phyloP scores from a whole-genome alignment of 2,888 invertebrate genomes.

The Mythimna ferrago region DNA sequence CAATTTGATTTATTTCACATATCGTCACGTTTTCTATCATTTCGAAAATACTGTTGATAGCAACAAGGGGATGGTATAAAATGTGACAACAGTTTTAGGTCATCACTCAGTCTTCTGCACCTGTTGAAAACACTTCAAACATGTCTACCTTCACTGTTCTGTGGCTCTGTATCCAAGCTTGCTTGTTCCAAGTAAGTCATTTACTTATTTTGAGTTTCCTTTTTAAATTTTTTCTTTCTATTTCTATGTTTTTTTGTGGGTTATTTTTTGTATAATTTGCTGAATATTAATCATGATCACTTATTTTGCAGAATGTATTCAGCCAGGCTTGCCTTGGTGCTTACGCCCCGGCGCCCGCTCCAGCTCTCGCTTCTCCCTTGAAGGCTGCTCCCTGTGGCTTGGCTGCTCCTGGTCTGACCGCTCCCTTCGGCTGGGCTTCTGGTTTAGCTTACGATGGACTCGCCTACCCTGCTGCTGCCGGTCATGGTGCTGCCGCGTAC shows the following conservation, averaged over 20 bases:
- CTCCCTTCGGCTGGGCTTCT: neutral
- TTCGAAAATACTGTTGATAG: neutral
- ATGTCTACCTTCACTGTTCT: conserved; percentile 50
- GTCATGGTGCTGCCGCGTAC: conserved; percentile 31
- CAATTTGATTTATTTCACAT: accelerated
- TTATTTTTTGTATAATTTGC: no score
- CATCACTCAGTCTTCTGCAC: conserved; percentile 36
- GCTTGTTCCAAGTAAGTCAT: conserved; percentile 51
- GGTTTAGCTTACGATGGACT: neutral
- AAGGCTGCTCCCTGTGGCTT: no score
- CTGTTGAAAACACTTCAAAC: conserved; percentile 36
- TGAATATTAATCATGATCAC: neutral
- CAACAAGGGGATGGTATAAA: neutral
- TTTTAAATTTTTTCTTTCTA: no score
- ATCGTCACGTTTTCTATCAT: conserved; percentile 21
- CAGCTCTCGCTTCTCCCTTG: no score
- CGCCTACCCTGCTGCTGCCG: neutral
- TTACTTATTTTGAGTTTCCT: neutral
- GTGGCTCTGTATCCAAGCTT: conserved; percentile 54
- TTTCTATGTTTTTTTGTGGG: no score
- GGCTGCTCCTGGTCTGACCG: neutral
- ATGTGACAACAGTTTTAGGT: neutral
- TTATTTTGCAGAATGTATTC: conserved; percentile 34
- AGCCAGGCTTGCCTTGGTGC: conserved; percentile 14
- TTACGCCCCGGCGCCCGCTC: no score